Evolutionary conservation across 92 coral and sea anemone genomes (phyloP).

Genomic region (Chrysogorgia sp.): DNA sequence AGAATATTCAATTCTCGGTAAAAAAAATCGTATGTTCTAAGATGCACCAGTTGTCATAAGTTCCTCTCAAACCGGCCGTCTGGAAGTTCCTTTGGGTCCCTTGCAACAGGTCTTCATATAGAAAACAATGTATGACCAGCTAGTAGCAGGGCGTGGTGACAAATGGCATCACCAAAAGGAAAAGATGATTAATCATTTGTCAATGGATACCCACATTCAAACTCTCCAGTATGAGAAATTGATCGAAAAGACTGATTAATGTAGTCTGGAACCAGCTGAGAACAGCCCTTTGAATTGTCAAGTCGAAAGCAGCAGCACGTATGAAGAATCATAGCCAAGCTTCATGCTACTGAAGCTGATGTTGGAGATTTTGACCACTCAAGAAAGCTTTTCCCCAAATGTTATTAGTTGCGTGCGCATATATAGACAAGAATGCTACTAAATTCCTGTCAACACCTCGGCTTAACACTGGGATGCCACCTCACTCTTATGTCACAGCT

Average conservation of each 20-base stretch:
- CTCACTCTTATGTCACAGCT: constrained; percentile 17
- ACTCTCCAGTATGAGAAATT: too few relatives aligned
- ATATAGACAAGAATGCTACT: background rate
- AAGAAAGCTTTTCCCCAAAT: background rate
- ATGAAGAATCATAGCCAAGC: constrained; percentile 12
- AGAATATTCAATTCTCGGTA: constrained; percentile 3
- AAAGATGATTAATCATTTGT: background rate
- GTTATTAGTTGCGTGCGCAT: constrained; percentile 6
- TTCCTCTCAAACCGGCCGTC: constrained; percentile 10
- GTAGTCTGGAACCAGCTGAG: constrained; percentile 10
- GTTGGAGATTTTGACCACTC: constrained; percentile 21
- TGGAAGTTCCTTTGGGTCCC: constrained; percentile 16
- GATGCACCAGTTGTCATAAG: constrained; percentile 23
- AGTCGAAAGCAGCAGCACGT: constrained; percentile 14
- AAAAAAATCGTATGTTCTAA: constrained; percentile 1
- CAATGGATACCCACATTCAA: too few relatives aligned
- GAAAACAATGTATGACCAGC: constrained; percentile 15
- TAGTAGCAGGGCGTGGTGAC: background rate
- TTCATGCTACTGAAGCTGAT: background rate
- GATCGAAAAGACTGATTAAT: background rate
- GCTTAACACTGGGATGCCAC: constrained; percentile 23
- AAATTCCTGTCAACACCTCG: constrained; percentile 7
- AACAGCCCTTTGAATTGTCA: constrained; percentile 16
- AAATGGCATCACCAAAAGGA: constrained; percentile 21
- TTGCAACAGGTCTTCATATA: constrained; percentile 20